Evolutionary conservation across 2,797 vertebrate species (phyloP), one percentile per base, ranked within the genome.

Genomic region (Pseudochromis fuscus): DNA sequence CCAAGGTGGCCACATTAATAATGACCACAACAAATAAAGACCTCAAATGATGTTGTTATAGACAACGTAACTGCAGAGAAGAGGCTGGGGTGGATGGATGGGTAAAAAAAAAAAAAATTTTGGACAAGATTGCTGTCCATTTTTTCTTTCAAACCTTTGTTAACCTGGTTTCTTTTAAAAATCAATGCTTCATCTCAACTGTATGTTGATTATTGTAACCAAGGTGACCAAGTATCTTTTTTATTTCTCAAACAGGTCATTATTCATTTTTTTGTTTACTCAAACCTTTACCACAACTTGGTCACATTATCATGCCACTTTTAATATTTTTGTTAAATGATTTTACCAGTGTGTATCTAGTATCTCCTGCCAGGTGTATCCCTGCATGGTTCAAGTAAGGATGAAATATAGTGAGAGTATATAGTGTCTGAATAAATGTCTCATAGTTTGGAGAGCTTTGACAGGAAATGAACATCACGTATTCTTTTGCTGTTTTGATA

Each of bases 401-500:
- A 24, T 6, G 25, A 23, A 31, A 19, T 8, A 30, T 18, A 44
- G 5, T 45, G 3, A 8, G 2, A 4, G 28, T 2, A 57, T 35
- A 13, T 49, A 18, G 5, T 31, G 3, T 15, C 13, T 8, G 4
- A 24, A 45, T 9, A 3, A 30, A 11, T 21, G 48, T 42, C 55
- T 24, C 4, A 35, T 4, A 50, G 15, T 59, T 52, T 61, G 9
- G 4, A 24, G 12, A 4, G 13, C 16, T 46, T 40, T 40, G 45
- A 53, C 31, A 62, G 28, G n/a, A 24, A 57, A 24, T 25, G 4
- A 21, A 19, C 2, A 9, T 52, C 23, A 10, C 10, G 10, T 24
- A 31, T 56, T 70, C 12, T 63, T 46, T n/a, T 33, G 12, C 4
- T 55, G 4, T 28, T 18, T 31, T 62, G 4, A 67, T 50, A 24